Evolutionary conservation across 1,140 invertebrate genomes (phyloP), one percentile per base, ranked within the genome.

Genomic region (Drosophila ogumai): DNA sequence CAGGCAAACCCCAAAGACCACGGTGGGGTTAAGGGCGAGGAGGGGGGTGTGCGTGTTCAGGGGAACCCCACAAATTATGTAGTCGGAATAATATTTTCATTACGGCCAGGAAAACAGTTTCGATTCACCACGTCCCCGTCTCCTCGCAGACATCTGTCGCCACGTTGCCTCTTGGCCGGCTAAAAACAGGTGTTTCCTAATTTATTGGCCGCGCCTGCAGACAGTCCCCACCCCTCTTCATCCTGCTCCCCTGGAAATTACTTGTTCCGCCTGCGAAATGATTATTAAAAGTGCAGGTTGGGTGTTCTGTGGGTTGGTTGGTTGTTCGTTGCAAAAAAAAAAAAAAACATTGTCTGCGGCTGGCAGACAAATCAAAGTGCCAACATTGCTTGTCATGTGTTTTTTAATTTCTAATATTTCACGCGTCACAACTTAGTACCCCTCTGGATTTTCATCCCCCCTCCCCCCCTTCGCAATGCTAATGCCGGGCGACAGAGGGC

Each of bases 341-440:
- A 25, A 58, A 22, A 22, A 25, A 59, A 60, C 68, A 56, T 55
- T 71, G 74, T 82, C 79, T 86, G 75, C 64, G 59, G 28, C 58
- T 80, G 80, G 76, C 84, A 77, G 85, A 87, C 82, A 88, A 87
- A 87, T 87, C 84, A 87, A 88, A 88, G 84, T 87, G 76, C 80
- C 82, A 55, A 44, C 59, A 61, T 52, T 32, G 65, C 82, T 82
- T 86, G 84, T 87, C 84, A 87, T 88, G 86, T 88, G 85, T 79
- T 88, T 90, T 88, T 85, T 90, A 88, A 84, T 88, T 88, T 88
- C 85, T 90, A 88, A 88, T 85, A 88, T 90, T 90, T 88, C 84
- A 88, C 85, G 82, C 82, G 82, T 79, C 56, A 54, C 43, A 59
- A 38, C 40, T 36, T 74, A 40, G 34, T 15, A 25, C 54, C 12